A percentile compares a stretch with the other conserved stretches of the same genome.
Conservation (phyloP, 2,888 invertebrate genomes). For the Resseliella maxima region DNA sequence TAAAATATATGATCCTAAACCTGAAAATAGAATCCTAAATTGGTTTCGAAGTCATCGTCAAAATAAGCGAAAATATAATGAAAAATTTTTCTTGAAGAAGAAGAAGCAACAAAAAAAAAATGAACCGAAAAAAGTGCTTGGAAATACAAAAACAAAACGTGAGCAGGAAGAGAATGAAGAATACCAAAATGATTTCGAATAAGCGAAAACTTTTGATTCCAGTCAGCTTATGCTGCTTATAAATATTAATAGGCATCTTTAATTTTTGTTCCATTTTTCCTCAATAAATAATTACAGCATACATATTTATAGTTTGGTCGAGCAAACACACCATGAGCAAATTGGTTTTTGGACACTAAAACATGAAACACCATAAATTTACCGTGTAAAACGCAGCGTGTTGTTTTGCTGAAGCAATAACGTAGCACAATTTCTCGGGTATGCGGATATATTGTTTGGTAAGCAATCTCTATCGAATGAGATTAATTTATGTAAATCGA, state of each 20-base stretch:
- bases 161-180: conserved; percentile 5
- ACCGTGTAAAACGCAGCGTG: background rate
- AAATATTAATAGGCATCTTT: background rate
- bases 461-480: conserved; percentile 12
- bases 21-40: background rate
- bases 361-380: background rate
- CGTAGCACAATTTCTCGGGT: background rate
- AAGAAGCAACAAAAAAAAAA: background rate
- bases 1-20: background rate
- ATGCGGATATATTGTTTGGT: background rate
- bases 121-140: background rate
- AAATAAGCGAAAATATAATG: background rate
- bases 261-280: background rate
- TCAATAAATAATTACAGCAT: conserved; percentile 23
- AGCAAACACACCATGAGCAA: background rate
- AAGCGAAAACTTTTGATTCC: background rate
- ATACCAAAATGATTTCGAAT: background rate
- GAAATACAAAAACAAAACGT: background rate
- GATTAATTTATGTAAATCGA: conserved; percentile 43
- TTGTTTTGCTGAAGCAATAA: background rate
- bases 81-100: background rate
- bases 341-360: background rate
- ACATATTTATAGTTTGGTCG: conserved; percentile 37
- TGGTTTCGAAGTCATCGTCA: background rate
- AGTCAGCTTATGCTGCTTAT: background rate